Evolutionary conservation across 2,113 vertebrate genomes (phyloP), one percentile per base, ranked within the genome.

Genomic region (Podarcis cretensis): DNA sequence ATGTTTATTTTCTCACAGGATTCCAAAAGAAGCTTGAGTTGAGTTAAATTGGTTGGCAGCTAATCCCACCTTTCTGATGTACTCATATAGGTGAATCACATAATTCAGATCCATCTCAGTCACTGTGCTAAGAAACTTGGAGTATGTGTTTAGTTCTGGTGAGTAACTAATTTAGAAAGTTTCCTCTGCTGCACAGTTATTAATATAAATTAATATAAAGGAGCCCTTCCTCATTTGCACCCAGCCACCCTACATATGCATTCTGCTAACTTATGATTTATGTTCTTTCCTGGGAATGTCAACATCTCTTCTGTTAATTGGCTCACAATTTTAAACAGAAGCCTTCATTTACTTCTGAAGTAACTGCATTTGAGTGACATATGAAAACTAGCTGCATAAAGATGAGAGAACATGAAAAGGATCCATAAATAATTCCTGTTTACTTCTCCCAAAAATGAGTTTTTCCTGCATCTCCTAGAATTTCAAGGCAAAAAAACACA

Each of bases 211-310:
- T 6, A 37, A 43, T 43, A 54, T 30, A 16, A 25, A 54, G 35
- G 6, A 37, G n/a, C 10, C n/a, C 20, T n/a, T 37, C 35, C 32
- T 54, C 76, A 30, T 48, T 9, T 78, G 40, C 23, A 78, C 48
- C 43, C 43, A 48, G 14, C 6, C 25, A 78, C 18, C 8, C 40
- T 48, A 43, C 43, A 65, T 79, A 35, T 84, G 40, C 18, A 65
- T 87, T 86, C 82, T 91, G 87, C 9, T 40, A 89, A 84, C 75
- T 74, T 77, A 77, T 5, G 89, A 88, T 3, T 74, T 5, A 40
- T 79, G 2, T n/a, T 63, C 80, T 91, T 81, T 30, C 32, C 68
- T 7, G 73, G 16, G 25, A 90, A 91, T 32, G 40, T 54, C 2
- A 87, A 35, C 8, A 75, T 63, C 21, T 80, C 59, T 54, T 89